Base-by-base conservation (phyloP, 1,140 invertebrate species). In the Formica selysi region DNA sequence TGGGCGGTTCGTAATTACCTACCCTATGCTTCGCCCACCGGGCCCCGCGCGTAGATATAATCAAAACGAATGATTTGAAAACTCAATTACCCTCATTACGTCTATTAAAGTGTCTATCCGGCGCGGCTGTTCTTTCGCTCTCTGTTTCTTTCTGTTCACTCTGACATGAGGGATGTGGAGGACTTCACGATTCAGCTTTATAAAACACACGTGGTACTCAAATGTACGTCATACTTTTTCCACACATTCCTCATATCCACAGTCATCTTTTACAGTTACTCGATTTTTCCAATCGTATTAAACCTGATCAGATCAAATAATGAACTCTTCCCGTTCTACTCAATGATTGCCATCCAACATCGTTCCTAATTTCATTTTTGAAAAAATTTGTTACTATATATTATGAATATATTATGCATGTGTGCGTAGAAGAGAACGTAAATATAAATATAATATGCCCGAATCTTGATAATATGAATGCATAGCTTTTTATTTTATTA, bases 31-130 rank as follows among this genome's bases (percentile, higher is more conserved):
- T 93, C 90, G 90, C 88, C 91, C 92, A 91, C 87, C 89, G 91
- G 90, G 79, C 79, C 87, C 91, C 89, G 88, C 87, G 87, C 87
- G 91, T 92, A 93, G 92, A 94, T 94, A 93, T 93, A 94, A 95
- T 95, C 94, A 94, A 94, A 94, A 94, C 92, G 94, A 93, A 94
- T 93, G 92, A 94, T 95, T 94, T 93, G 94, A 94, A 95, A 95
- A 94, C 94, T 95, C 92, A 94, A 95, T 94, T 94, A 94, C 94
- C 92, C 91, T 93, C 90, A 94, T 94, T 93, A 94, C 93, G 90
- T 92, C 92, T 93, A 93, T 93, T 92, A 91, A 92, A 91, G 91
- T 91, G 91, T 92, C 89, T 88, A 92, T 93, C 90, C 80, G 61
- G 26, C 70, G 79, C 84, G 79, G 65, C 62, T 65, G 85, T 73